Conservation (phyloP, 2,797 vertebrate species). For the Remorina albescens region DNA sequence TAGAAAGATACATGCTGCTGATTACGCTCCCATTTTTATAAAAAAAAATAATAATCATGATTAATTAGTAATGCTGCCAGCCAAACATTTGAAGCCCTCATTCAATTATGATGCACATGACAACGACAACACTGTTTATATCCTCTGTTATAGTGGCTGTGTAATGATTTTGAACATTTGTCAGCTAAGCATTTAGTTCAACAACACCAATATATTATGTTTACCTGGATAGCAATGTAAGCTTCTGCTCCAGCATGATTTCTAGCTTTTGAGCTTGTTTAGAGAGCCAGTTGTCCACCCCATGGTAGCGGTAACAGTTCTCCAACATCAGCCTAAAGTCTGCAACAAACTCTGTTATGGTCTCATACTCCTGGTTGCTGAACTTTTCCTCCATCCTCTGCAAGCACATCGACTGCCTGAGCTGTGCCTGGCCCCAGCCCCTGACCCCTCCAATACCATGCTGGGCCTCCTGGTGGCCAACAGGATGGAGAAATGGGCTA, state of each 20-base stretch:
- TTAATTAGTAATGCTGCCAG: background rate
- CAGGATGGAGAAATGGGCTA: constrained; percentile 79
- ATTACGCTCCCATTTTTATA: background rate
- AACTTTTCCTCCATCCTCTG: constrained; percentile 94
- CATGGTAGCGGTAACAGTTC: constrained; percentile 92
- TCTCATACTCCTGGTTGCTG: constrained; percentile 86
- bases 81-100: background rate
- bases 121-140: background rate
- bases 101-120: background rate
- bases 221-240: constrained; percentile 94
- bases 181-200: constrained; percentile 27
- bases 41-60: too few relatives aligned
- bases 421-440: constrained; percentile 63
- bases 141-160: background rate
- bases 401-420: constrained; percentile 86
- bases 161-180: background rate
- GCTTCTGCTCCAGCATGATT: constrained; percentile 96
- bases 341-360: constrained; percentile 93
- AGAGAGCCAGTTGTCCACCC: constrained; percentile 97
- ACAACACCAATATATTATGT: constrained; percentile 29
- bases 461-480: constrained; percentile 70
- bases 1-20: background rate
- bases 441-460: constrained; percentile 64
- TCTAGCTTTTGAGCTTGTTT: constrained; percentile 97
- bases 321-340: constrained; percentile 97